Evolutionary conservation across 1,140 invertebrate genomes (phyloP).

Genomic region (Pteromalus puparum): DNA sequence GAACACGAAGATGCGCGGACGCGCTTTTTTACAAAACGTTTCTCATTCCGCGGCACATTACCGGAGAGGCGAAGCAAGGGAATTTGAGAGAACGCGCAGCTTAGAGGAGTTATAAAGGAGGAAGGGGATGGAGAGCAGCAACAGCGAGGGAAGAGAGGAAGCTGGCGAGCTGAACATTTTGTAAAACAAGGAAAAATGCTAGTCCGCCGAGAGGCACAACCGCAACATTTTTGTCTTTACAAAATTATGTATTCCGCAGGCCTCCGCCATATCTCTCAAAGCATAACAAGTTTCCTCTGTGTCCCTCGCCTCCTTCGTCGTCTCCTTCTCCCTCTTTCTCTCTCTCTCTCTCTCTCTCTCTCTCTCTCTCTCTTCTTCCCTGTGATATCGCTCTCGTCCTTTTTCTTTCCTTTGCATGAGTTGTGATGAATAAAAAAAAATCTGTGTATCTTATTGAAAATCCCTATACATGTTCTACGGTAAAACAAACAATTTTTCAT

Average conservation of each 20-base stretch:
- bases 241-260: conserved; percentile 76
- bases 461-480: neutral
- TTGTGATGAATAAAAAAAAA: conserved; percentile 33
- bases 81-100: conserved; percentile 55
- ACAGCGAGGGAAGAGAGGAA: conserved; percentile 58
- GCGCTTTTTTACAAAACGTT: conserved; percentile 74
- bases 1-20: conserved; percentile 69
- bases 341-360: conserved; percentile 39
- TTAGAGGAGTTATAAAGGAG: conserved; percentile 51
- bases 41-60: conserved; percentile 73
- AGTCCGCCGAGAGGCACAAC: conserved; percentile 71
- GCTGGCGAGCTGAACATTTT: conserved; percentile 71
- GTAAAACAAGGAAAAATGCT: conserved; percentile 76
- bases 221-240: conserved; percentile 77
- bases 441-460: neutral
- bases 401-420: conserved; percentile 3
- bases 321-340: conserved; percentile 47
- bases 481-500: neutral
- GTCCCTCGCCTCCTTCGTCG: conserved; percentile 56
- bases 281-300: conserved; percentile 75
- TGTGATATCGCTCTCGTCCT: conserved; percentile 34
- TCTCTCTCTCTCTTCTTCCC: conserved; percentile 25
- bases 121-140: conserved; percentile 53
- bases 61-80: conserved; percentile 63
- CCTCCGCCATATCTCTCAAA: conserved; percentile 76